phyloP scores from a whole-genome alignment of 2,113 vertebrate genomes.

The Nycticryphes semicollaris region DNA sequence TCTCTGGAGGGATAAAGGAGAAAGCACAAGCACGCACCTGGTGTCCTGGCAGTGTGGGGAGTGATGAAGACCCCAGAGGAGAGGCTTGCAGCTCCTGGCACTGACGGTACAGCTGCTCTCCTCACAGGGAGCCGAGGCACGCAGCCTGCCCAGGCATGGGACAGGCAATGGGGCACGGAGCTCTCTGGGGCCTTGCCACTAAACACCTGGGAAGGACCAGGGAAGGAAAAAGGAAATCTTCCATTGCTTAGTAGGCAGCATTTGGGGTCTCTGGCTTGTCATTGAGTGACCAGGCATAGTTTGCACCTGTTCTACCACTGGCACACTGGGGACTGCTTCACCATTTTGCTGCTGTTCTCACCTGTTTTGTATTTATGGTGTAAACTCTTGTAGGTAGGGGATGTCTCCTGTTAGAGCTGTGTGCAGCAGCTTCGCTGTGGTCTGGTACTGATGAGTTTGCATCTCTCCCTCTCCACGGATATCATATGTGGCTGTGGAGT shows the following conservation, averaged over 20 bases:
- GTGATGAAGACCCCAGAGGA: not conserved
- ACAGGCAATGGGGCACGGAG: not conserved
- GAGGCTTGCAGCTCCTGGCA: not conserved
- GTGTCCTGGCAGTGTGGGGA: not conserved
- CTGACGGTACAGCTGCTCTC: not conserved
- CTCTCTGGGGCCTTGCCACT: not conserved
- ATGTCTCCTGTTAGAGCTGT: not conserved
- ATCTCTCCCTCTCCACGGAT: not conserved
- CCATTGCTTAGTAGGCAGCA: not conserved
- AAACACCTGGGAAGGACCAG: not conserved
- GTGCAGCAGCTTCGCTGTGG: not conserved
- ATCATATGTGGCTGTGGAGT: fast-evolving
- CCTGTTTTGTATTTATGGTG: not conserved
- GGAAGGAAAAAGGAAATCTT: not conserved
- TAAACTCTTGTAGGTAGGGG: not conserved
- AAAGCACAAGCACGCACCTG: not conserved
- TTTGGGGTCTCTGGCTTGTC: not conserved
- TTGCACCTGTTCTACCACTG: fast-evolving
- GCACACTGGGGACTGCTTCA: not conserved
- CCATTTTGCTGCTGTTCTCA: not conserved
- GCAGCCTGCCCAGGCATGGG: not conserved
- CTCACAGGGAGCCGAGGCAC: fast-evolving
- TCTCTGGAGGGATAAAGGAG: not conserved
- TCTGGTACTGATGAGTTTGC: not conserved
- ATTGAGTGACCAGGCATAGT: no score